Evolutionary conservation across 2,113 vertebrate species (phyloP).

Genomic region (Dipodomys stephensi): DNA sequence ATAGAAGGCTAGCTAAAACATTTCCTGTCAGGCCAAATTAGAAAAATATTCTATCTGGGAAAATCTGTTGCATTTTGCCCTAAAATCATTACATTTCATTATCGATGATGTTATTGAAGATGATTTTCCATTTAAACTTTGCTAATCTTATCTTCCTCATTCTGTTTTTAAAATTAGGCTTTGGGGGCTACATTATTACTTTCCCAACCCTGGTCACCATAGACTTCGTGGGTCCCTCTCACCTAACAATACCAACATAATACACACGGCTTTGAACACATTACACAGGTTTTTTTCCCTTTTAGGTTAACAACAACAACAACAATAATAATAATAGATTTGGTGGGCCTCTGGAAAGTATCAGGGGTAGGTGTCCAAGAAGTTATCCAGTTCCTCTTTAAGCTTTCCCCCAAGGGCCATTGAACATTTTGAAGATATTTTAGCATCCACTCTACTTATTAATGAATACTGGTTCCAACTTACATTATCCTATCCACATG

Average conservation of each 20-base stretch:
- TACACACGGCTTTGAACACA: not conserved
- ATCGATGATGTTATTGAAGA: not conserved
- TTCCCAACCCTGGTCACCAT: not conserved
- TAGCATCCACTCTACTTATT: not conserved
- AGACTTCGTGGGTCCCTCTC: not conserved
- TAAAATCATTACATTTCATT: not conserved
- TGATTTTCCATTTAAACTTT: not conserved
- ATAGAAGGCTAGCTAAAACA: not conserved
- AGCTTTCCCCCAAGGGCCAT: rapidly evolving
- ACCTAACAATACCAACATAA: not conserved
- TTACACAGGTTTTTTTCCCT: not conserved
- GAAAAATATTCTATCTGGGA: not conserved
- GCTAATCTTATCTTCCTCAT: not conserved
- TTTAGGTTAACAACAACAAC: not conserved
- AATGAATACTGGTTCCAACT: not conserved
- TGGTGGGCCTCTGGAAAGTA: not conserved
- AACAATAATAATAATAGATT: not conserved
- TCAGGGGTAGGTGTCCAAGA: no score
- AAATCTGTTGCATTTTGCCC: not conserved
- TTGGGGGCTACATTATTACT: not conserved
- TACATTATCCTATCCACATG: not conserved
- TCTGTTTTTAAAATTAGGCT: not conserved
- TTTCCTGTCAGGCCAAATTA: not conserved
- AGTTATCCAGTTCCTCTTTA: no score
- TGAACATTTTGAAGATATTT: not conserved